Evolutionary conservation across 2,888 invertebrate genomes (phyloP).

Genomic region (Drosophila villosipedis): DNA sequence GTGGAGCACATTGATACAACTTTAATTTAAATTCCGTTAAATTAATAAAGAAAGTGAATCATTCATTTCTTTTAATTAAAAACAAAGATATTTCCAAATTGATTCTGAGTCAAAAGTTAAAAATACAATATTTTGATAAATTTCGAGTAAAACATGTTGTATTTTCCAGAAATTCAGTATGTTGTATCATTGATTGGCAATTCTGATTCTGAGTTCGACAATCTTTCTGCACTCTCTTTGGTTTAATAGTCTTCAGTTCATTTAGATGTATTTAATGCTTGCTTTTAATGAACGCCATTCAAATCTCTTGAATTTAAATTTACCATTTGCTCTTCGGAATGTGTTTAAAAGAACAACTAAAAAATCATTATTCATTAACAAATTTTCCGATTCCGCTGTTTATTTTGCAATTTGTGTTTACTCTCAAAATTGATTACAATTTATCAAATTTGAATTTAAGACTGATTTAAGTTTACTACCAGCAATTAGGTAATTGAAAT

Average conservation of each 20-base stretch:
- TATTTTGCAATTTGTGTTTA: conserved; percentile 33
- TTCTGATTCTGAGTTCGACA: background rate
- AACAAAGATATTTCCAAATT: background rate
- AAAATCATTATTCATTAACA: conserved; percentile 20
- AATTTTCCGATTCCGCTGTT: conserved; percentile 2
- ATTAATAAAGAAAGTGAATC: background rate
- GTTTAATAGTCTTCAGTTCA: background rate
- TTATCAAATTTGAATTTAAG: conserved; percentile 56
- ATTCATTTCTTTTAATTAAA: background rate
- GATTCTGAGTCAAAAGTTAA: background rate
- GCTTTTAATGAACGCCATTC: background rate
- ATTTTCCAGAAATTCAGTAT: background rate
- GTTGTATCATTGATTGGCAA: background rate
- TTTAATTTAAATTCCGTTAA: background rate
- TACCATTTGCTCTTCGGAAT: background rate
- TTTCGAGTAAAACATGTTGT: background rate
- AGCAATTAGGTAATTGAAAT: conserved; percentile 56
- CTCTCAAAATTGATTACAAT: conserved; percentile 46
- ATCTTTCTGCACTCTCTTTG: background rate
- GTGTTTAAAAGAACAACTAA: conserved; percentile 7
- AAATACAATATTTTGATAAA: background rate
- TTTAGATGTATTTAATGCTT: background rate
- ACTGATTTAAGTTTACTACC: conserved; percentile 30
- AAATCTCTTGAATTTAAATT: background rate
- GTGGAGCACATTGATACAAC: background rate